Conservation (phyloP, 2,888 invertebrate species). For the Thalpophila matura region DNA sequence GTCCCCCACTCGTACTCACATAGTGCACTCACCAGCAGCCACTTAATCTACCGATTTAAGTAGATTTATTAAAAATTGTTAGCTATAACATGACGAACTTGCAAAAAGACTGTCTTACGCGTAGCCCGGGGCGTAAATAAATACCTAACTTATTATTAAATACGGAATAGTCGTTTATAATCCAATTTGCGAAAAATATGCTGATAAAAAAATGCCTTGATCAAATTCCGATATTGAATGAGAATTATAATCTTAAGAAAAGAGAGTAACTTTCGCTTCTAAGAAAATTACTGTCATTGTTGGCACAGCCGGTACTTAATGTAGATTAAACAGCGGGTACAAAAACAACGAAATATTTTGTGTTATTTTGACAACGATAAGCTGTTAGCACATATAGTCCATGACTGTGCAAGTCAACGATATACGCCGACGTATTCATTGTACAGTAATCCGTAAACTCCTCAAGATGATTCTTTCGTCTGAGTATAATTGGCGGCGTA, state of each 20-base stretch:
- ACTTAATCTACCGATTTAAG: conserved; percentile 38
- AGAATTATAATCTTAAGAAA: conserved; percentile 70
- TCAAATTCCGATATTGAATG: conserved; percentile 65
- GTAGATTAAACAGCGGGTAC: conserved; percentile 52
- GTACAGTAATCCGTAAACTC: too few species aligned
- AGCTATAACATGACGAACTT: conserved; percentile 28
- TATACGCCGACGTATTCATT: too few species aligned
- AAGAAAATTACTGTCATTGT: conserved; percentile 77
- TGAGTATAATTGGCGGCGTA: too few species aligned
- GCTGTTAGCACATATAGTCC: too few species aligned
- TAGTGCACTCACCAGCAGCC: conserved; percentile 35
- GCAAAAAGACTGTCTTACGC: conserved; percentile 7
- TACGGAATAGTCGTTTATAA: conserved; percentile 53
- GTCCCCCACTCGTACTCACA: conserved; percentile 60
- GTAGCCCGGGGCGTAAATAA: conserved; percentile 57
- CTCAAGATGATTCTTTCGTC: too few species aligned
- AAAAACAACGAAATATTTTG: conserved; percentile 42
- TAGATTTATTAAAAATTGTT: conserved; percentile 49
- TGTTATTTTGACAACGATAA: conserved; percentile 31
- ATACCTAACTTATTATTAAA: conserved; percentile 59
- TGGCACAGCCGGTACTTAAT: conserved; percentile 55
- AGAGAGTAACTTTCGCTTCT: conserved; percentile 71
- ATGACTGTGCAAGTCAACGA: not conserved
- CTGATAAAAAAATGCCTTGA: conserved; percentile 62
- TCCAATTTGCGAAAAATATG: conserved; percentile 60